Percentiles rank a stretch among this genome's conserved stretches.
Conservation (phyloP, 2,888 invertebrate genomes). For the Girardia tigrina region DNA sequence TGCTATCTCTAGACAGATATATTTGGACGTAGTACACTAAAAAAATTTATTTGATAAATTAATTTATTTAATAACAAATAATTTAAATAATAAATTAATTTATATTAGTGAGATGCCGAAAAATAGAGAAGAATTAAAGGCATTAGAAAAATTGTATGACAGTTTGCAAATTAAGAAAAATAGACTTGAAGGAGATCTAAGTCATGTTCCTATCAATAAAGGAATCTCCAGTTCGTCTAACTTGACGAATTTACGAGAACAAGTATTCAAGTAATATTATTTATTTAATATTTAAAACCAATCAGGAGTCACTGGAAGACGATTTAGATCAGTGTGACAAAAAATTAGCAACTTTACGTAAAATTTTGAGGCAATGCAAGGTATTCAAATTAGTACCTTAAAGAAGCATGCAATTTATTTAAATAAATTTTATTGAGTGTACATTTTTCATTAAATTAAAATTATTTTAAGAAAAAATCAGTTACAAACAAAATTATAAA, state of each 20-base stretch:
- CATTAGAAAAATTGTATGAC: background rate
- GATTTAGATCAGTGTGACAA: constrained; percentile 19
- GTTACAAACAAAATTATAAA: background rate
- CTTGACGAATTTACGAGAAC: constrained; percentile 1
- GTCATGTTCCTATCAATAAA: constrained; percentile 10
- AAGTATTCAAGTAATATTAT: background rate
- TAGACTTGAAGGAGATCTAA: background rate
- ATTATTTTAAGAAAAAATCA: background rate
- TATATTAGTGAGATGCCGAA: constrained; percentile 10
- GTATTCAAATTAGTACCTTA: constrained; percentile 15
- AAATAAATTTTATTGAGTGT: background rate
- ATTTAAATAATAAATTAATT: no score
- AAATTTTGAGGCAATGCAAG: constrained; percentile 23
- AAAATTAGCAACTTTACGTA: constrained; percentile 13
- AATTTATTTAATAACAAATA: no score
- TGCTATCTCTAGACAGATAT: no score
- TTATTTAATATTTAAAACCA: background rate
- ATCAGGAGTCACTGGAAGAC: background rate
- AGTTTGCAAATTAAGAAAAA: background rate
- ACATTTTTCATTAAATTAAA: background rate
- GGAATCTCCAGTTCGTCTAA: background rate
- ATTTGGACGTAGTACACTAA: no score
- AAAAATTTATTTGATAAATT: no score
- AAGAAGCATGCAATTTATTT: background rate
- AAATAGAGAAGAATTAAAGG: constrained; percentile 11